Conservation (phyloP, 2,888 invertebrate genomes). For the Bembecia ichneumoniformis region DNA sequence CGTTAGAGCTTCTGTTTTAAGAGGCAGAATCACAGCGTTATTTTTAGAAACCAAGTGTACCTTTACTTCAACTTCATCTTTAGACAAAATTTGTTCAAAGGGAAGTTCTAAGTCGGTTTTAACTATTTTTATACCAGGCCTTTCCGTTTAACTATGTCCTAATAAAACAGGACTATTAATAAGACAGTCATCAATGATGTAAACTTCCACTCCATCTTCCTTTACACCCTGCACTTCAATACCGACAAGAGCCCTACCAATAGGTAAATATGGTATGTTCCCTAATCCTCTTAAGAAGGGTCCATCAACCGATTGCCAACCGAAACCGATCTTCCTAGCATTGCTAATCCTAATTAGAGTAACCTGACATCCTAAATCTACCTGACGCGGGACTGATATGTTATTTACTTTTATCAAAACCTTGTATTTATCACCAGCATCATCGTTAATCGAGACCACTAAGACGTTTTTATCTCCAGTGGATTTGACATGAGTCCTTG, state of each 20-base stretch:
- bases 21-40: too few relatives aligned
- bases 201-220: slow-evolving; percentile 1
- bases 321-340: neutral
- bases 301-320: neutral
- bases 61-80: too few relatives aligned
- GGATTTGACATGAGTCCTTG: neutral
- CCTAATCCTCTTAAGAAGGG: neutral
- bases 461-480: neutral
- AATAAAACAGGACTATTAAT: slow-evolving; percentile 1
- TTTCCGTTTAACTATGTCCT: slow-evolving; percentile 6
- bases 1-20: too few relatives aligned
- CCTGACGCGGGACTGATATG: neutral
- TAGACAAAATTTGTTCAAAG: too few relatives aligned
- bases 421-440: neutral
- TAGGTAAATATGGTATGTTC: neutral
- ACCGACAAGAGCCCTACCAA: neutral
- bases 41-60: too few relatives aligned
- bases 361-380: neutral
- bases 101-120: too few relatives aligned
- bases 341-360: neutral
- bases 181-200: neutral
- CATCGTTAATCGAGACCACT: neutral
- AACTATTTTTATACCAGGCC: slow-evolving; percentile 2
- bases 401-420: neutral
- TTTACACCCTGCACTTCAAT: neutral